Conservation (phyloP, 2,797 vertebrate genomes). For the Sus cebifrons region DNA sequence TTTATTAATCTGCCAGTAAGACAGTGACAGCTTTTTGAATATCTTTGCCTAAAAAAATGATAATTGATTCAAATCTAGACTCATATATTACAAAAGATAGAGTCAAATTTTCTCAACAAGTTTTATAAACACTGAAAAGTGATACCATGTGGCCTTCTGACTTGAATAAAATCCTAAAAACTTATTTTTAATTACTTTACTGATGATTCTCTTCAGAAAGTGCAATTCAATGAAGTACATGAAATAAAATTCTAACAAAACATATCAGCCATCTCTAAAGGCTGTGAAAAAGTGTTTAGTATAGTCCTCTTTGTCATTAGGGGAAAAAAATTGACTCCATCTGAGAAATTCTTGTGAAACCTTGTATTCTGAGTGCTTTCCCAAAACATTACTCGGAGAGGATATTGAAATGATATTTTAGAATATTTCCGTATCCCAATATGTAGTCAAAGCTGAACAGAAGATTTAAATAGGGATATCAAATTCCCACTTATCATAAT, state of each 20-base stretch:
- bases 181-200: slow-evolving; percentile 45
- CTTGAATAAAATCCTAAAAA: slow-evolving; percentile 61
- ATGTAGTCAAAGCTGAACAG: not conserved
- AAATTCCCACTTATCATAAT: not conserved
- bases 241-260: not conserved
- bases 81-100: not conserved
- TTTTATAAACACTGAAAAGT: slow-evolving; percentile 11
- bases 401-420: slow-evolving; percentile 57
- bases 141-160: not conserved
- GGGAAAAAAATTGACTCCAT: not conserved
- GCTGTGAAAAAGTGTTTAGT: slow-evolving; percentile 18
- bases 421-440: slow-evolving; percentile 51
- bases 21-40: not conserved
- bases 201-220: not conserved
- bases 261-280: slow-evolving; percentile 27
- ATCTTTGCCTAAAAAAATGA: not conserved
- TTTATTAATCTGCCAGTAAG: slow-evolving; percentile 37
- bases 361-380: slow-evolving; percentile 40
- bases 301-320: not conserved
- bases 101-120: not conserved
- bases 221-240: not conserved
- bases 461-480: slow-evolving; percentile 14
- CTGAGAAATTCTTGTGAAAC: slow-evolving; percentile 62
- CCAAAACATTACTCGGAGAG: slow-evolving; percentile 46
- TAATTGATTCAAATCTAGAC: slow-evolving; percentile 38